These are phyloP conservation scores for Micromussa lordhowensis DNA, from an alignment of 92 coral and sea anemone species.

Conservation along the genomic window DNA sequence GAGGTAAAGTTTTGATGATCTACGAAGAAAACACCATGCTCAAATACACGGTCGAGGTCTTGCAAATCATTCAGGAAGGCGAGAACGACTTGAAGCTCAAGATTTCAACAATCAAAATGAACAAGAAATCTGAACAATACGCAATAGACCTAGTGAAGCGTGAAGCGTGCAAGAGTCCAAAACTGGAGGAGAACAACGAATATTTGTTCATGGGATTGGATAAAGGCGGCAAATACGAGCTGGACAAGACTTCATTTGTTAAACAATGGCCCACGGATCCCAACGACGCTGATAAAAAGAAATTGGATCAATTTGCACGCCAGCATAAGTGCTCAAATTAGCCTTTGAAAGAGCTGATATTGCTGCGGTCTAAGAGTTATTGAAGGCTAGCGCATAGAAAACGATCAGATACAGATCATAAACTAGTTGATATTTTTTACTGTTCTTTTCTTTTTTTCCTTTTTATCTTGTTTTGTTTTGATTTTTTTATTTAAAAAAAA, in stretches of 20 bases:
- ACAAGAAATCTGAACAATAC: neutral
- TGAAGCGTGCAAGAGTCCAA: slow-evolving; percentile 65
- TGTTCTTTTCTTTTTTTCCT: no score
- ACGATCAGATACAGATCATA: no score
- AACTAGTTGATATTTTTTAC: no score
- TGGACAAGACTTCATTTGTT: slow-evolving; percentile 70
- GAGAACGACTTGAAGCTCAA: neutral
- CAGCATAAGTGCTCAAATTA: neutral
- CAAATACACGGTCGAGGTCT: slow-evolving; percentile 47
- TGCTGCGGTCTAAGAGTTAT: no score
- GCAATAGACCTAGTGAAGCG: slow-evolving; percentile 56
- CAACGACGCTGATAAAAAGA: neutral
- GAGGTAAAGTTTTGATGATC: slow-evolving; percentile 67
- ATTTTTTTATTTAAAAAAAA: no score
- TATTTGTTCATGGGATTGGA: slow-evolving; percentile 79
- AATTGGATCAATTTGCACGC: neutral
- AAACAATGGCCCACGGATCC: slow-evolving; percentile 35
- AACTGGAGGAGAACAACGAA: slow-evolving; percentile 32
- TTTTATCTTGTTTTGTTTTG: no score
- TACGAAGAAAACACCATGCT: slow-evolving; percentile 67
- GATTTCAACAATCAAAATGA: neutral
- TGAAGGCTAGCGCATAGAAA: neutral
- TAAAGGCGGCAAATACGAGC: slow-evolving; percentile 51
- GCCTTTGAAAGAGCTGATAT: neutral
- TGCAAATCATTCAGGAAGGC: slow-evolving; percentile 64